A percentile compares a stretch with the other conserved stretches of the same genome.
Evolutionary conservation across 2,797 vertebrate species (phyloP).

Genomic region (Sphenopsis melanotis): DNA sequence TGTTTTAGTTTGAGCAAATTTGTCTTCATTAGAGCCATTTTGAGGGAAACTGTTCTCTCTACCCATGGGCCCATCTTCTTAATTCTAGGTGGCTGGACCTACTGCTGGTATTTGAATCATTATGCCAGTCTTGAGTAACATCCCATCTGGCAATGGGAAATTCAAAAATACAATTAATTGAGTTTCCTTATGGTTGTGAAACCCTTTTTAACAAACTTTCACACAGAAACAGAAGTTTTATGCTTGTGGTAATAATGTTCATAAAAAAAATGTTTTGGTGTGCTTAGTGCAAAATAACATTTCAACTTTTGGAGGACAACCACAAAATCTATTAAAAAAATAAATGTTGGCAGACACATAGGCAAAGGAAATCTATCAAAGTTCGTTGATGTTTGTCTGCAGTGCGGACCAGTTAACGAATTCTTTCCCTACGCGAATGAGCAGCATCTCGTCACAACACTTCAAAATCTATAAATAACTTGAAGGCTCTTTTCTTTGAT

Average conservation of each 20-base stretch:
- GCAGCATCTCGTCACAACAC: not conserved
- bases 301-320: not conserved
- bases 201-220: not conserved
- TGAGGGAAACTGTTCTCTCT: not conserved
- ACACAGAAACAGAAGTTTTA: not conserved
- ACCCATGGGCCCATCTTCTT: not conserved
- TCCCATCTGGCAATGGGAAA: not conserved
- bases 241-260: not conserved
- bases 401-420: not conserved
- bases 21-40: not conserved
- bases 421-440: not conserved
- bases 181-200: not conserved
- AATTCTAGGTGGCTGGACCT: not conserved
- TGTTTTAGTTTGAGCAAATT: slow-evolving; percentile 4
- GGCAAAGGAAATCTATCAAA: not conserved
- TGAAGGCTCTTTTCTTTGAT: not conserved
- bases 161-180: not conserved
- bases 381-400: not conserved
- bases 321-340: not conserved
- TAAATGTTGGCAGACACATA: not conserved
- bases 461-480: not conserved
- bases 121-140: not conserved
- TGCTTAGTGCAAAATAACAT: not conserved
- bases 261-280: not conserved
- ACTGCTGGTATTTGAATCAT: not conserved